Conservation (phyloP, 2,888 invertebrate genomes). For the Drosophila longiperda region DNA sequence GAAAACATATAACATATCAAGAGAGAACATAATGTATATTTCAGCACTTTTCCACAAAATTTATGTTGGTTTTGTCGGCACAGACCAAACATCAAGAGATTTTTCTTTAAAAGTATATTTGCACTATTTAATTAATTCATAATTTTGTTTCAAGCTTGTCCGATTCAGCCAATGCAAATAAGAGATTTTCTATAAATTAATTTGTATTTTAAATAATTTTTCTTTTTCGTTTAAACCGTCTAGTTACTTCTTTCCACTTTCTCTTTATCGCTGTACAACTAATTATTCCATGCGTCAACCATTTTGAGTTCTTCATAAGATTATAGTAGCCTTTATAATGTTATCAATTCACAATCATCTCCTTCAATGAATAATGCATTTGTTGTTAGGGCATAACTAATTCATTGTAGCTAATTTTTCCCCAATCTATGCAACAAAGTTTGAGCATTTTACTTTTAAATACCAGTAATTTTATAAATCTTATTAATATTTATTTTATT, state of each 20-base stretch:
- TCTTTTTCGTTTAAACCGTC: not conserved
- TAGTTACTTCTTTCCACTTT: not conserved
- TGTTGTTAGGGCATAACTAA: not conserved
- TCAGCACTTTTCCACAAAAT: not conserved
- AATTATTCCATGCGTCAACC: not conserved
- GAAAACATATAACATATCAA: not conserved
- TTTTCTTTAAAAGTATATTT: not conserved
- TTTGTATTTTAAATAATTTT: not conserved
- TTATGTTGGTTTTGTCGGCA: not conserved
- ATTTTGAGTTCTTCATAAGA: not conserved
- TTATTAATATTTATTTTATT: too few species aligned
- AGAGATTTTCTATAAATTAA: not conserved
- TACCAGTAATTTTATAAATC: not conserved
- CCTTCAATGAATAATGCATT: too few species aligned
- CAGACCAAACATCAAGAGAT: not conserved
- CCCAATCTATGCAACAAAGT: not conserved
- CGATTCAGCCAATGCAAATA: not conserved
- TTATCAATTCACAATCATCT: not conserved
- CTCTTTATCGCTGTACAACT: not conserved
- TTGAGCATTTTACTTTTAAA: not conserved
- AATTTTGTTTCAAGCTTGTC: not conserved
- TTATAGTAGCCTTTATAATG: not conserved
- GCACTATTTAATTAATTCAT: not conserved
- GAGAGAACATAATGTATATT: not conserved
- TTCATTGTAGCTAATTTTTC: not conserved